Evolutionary conservation across 2,113 vertebrate genomes (phyloP).

Genomic region (Amblyopsis rosae): DNA sequence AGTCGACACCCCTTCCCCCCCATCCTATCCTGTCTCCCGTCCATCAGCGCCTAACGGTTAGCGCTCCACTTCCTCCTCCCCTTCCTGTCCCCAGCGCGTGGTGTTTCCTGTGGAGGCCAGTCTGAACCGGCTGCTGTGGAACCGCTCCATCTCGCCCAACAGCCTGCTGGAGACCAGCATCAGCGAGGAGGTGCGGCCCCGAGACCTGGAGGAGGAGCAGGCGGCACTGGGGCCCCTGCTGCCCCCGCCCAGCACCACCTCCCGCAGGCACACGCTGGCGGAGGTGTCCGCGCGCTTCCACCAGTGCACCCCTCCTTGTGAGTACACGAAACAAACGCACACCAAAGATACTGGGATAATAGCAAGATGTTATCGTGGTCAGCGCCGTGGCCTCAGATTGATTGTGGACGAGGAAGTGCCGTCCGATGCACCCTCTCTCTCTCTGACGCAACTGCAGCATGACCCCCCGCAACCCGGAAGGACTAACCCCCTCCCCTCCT

Average conservation of each 20-base stretch:
- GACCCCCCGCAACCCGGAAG: no score
- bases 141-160: conserved; percentile 87
- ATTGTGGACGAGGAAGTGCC: no score
- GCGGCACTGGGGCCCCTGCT: conserved; percentile 73
- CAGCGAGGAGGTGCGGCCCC: conserved; percentile 85
- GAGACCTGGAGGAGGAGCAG: conserved; percentile 83
- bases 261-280: conserved; percentile 90
- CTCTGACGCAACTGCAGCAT: not conserved
- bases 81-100: conserved; percentile 76
- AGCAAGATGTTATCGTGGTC: no score
- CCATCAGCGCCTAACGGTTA: conserved; percentile 17
- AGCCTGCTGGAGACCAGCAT: conserved; percentile 88
- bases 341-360: no score
- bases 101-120: conserved; percentile 85
- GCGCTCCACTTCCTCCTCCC: not conserved
- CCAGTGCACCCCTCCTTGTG: conserved; percentile 86
- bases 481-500: not conserved
- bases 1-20: not conserved
- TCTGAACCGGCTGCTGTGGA: conserved; percentile 81
- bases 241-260: conserved; percentile 75
- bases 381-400: no score
- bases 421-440: no score
- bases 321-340: conserved; percentile 55
- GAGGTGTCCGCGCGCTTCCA: conserved; percentile 89
- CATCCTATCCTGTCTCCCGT: not conserved